Evolutionary conservation across 2,888 invertebrate genomes (phyloP).

Genomic region (Dinocampus coccinellae): DNA sequence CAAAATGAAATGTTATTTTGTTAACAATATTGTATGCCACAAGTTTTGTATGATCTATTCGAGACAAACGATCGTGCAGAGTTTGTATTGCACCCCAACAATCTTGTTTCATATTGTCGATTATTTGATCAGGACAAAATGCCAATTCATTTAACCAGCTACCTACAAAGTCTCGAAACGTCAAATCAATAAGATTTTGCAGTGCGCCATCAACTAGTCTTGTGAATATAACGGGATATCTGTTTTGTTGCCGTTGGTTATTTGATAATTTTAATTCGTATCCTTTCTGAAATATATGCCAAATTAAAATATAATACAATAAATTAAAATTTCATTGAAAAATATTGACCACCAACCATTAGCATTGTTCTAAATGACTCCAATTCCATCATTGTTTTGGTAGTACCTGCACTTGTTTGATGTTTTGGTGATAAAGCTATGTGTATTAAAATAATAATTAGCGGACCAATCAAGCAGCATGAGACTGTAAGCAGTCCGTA

Average conservation of each 20-base stretch:
- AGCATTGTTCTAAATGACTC: slow-evolving; percentile 75
- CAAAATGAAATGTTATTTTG: slow-evolving; percentile 87
- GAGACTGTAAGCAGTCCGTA: slow-evolving; percentile 58
- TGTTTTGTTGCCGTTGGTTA: slow-evolving; percentile 70
- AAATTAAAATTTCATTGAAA: neutral
- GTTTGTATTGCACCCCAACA: slow-evolving; percentile 85
- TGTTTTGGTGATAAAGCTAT: slow-evolving; percentile 77
- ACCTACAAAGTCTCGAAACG: slow-evolving; percentile 83
- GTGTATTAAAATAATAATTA: slow-evolving; percentile 75
- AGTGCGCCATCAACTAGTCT: slow-evolving; percentile 86
- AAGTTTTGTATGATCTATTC: slow-evolving; percentile 85
- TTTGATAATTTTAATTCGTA: slow-evolving; percentile 60
- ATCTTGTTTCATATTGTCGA: slow-evolving; percentile 81
- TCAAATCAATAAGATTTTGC: slow-evolving; percentile 85
- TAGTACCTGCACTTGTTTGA: slow-evolving; percentile 74
- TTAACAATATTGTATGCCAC: slow-evolving; percentile 86
- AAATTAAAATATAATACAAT: neutral
- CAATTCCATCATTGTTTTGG: slow-evolving; percentile 75
- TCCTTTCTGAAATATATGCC: slow-evolving; percentile 56
- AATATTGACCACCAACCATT: slow-evolving; percentile 70
- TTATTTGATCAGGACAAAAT: slow-evolving; percentile 76
- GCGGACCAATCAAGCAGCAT: slow-evolving; percentile 66
- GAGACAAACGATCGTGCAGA: slow-evolving; percentile 79
- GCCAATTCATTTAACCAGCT: slow-evolving; percentile 82
- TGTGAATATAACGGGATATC: slow-evolving; percentile 85